phyloP scores from a whole-genome alignment of 2,888 invertebrate genomes.

The Melitaea athalia region DNA sequence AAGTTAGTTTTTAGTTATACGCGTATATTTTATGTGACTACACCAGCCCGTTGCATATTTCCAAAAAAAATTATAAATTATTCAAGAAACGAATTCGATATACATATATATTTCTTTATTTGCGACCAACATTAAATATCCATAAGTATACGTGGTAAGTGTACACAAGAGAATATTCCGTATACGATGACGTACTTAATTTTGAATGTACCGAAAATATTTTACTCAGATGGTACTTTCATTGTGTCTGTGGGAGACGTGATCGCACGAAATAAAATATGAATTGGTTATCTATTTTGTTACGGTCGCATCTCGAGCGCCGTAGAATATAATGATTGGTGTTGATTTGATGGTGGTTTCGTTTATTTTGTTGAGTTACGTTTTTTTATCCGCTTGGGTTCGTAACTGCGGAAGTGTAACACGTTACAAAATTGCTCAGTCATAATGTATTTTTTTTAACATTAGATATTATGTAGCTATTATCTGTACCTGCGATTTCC shows the following conservation, averaged over 20 bases:
- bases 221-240: slow-evolving; percentile 1
- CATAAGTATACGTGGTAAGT: slow-evolving; percentile 30
- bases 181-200: neutral
- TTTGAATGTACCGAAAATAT: slow-evolving; percentile 8
- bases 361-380: neutral
- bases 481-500: too few species aligned
- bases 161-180: slow-evolving; percentile 16
- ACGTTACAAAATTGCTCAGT: too few species aligned
- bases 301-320: neutral
- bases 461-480: too few species aligned
- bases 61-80: slow-evolving; percentile 22
- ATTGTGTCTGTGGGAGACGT: slow-evolving; percentile 3
- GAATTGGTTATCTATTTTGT: neutral
- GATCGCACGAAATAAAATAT: neutral
- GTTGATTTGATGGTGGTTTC: neutral
- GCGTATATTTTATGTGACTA: too few species aligned
- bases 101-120: slow-evolving; percentile 26
- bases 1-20: too few species aligned
- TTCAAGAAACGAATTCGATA: slow-evolving; percentile 22
- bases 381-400: too few species aligned
- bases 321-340: neutral
- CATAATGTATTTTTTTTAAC: too few species aligned
- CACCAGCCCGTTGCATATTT: neutral
- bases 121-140: slow-evolving; percentile 30
- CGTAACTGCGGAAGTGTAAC: too few species aligned